These are phyloP conservation scores for Nymphalis io DNA, from an alignment of 1,140 invertebrate species.

Conservation along the genomic window DNA sequence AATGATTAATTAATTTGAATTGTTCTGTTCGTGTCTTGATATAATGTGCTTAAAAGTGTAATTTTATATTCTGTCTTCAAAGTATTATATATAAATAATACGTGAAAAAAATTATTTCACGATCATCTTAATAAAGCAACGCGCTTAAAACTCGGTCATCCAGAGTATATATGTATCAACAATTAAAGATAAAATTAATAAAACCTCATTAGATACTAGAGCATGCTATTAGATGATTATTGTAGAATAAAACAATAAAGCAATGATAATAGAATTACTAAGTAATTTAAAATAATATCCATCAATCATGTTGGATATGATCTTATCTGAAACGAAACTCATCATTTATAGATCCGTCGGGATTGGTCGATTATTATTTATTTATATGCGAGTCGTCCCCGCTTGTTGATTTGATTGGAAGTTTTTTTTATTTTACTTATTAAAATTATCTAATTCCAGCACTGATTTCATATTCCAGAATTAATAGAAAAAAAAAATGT, in stretches of 20 bases:
- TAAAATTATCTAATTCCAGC: too few species aligned
- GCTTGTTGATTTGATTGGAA: neutral
- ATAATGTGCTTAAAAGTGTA: too few species aligned
- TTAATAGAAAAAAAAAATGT: too few species aligned
- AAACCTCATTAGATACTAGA: neutral
- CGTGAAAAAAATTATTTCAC: neutral
- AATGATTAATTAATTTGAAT: too few species aligned
- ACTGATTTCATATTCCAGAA: too few species aligned
- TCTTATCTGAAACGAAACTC: conserved; percentile 79
- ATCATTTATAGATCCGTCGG: conserved; percentile 78
- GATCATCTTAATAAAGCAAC: neutral
- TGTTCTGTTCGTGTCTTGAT: too few species aligned
- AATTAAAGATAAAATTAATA: conserved; percentile 10
- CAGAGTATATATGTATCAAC: neutral
- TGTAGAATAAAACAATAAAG: conserved; percentile 64
- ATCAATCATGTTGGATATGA: conserved; percentile 77
- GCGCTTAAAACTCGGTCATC: conserved; percentile 2
- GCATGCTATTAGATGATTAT: conserved; percentile 56
- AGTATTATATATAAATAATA: neutral
- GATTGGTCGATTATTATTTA: conserved; percentile 75
- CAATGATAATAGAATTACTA: conserved; percentile 73
- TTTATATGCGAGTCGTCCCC: conserved; percentile 53
- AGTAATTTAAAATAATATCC: conserved; percentile 62
- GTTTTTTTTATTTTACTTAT: too few species aligned
- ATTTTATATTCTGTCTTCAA: too few species aligned